These are phyloP conservation scores for Metopia argyrocephala DNA, from an alignment of 2,888 invertebrate species.

Conservation along the genomic window DNA sequence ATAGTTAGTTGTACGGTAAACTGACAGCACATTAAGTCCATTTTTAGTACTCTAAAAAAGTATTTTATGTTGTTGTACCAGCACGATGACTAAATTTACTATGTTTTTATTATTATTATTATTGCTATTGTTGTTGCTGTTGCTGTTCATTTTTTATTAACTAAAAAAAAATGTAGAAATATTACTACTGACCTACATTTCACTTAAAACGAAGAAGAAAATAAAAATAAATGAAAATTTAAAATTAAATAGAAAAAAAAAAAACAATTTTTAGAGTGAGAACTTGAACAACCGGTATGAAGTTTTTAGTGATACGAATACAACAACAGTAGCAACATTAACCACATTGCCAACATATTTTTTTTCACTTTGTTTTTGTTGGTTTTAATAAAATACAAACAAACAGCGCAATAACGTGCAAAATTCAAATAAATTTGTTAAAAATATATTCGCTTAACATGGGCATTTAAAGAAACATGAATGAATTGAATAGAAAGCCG, in stretches of 20 bases:
- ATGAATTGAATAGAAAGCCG: neutral
- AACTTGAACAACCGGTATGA: conserved; percentile 55
- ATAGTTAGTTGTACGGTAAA: conserved; percentile 7
- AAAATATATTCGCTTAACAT: conserved; percentile 54
- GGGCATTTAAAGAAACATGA: conserved; percentile 34
- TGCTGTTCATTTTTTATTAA: neutral
- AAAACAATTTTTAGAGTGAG: conserved; percentile 39
- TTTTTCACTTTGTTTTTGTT: neutral
- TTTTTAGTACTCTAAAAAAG: conserved; percentile 37
- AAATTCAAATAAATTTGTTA: conserved; percentile 58
- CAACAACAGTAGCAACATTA: neutral
- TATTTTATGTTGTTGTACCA: conserved; percentile 41
- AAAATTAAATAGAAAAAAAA: conserved; percentile 4
- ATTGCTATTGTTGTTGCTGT: neutral
- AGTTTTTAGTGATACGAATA: neutral
- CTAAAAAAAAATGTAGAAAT: conserved; percentile 43
- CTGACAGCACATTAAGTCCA: conserved; percentile 56
- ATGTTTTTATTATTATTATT: conserved; percentile 3
- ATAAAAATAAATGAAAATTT: conserved; percentile 11
- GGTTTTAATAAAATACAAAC: neutral
- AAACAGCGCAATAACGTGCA: conserved; percentile 42
- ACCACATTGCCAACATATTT: conserved; percentile 33
- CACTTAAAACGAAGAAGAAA: conserved; percentile 18
- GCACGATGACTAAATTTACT: conserved; percentile 11
- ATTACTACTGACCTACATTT: conserved; percentile 63